phyloP scores from a whole-genome alignment of 2,113 vertebrate genomes.

The Stercorarius parasiticus region DNA sequence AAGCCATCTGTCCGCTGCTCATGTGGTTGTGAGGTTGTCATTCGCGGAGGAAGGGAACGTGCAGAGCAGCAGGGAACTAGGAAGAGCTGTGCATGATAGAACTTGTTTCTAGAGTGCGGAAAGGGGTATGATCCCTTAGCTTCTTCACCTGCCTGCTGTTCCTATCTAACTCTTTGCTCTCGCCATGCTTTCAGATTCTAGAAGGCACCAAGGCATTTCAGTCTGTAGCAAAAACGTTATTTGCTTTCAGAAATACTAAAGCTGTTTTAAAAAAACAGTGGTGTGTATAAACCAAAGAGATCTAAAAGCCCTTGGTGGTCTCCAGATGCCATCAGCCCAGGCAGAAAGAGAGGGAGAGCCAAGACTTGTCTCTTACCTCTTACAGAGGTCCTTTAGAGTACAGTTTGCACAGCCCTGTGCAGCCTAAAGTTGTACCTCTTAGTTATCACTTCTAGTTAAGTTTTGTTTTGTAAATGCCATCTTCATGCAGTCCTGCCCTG shows the following conservation, averaged over 20 bases:
- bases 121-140: neutral
- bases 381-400: neutral
- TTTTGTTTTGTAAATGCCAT: neutral
- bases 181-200: neutral
- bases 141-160: neutral
- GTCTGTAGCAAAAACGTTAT: neutral
- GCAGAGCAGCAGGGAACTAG: neutral
- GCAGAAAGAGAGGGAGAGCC: neutral
- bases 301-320: neutral
- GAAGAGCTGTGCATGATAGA: neutral
- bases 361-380: neutral
- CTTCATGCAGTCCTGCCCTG: neutral
- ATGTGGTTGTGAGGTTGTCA: neutral
- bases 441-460: neutral
- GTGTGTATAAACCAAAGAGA: neutral
- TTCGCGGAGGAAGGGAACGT: neutral
- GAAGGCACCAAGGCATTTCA: neutral
- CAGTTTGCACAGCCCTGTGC: neutral
- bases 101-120: neutral
- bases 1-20: neutral
- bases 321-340: neutral
- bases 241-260: neutral
- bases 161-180: neutral
- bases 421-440: neutral
- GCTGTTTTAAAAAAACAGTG: neutral